These are phyloP conservation scores for Bembecia ichneumoniformis DNA, from an alignment of 2,888 invertebrate genomes.

Conservation along the genomic window DNA sequence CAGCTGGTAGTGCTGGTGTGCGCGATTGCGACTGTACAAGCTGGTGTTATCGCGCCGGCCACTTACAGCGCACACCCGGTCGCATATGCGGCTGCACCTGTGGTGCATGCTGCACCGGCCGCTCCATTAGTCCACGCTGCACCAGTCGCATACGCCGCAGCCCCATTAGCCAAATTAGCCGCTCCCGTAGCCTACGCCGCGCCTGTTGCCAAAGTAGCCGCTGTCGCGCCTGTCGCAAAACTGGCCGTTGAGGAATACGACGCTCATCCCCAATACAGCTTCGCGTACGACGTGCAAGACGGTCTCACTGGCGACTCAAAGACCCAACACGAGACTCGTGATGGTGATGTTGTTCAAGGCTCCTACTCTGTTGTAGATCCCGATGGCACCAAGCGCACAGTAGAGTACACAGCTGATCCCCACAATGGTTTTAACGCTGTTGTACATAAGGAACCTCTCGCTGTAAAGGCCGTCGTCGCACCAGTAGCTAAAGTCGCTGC, in stretches of 20 bases:
- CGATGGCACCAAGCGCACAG: constrained; percentile 61
- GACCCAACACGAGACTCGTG: constrained; percentile 57
- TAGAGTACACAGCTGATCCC: constrained; percentile 62
- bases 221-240: constrained; percentile 28
- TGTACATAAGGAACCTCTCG: constrained; percentile 51
- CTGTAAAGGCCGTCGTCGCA: constrained; percentile 10
- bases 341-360: constrained; percentile 61
- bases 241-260: constrained; percentile 41
- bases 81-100: constrained; percentile 22
- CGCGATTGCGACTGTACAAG: constrained; percentile 42
- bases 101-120: constrained; percentile 21
- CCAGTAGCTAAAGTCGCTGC: constrained; percentile 35
- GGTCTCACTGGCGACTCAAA: constrained; percentile 58
- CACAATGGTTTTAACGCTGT: constrained; percentile 56
- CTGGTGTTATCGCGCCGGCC: constrained; percentile 37
- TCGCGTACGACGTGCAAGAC: constrained; percentile 72
- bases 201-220: constrained; percentile 32
- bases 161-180: constrained; percentile 19
- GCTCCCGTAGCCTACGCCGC: constrained; percentile 12
- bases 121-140: constrained; percentile 11
- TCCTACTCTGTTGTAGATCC: constrained; percentile 62
- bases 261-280: constrained; percentile 61
- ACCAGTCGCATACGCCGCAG: constrained; percentile 21
- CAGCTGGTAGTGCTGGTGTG: constrained; percentile 49
- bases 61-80: constrained; percentile 33